Conservation (phyloP, 2,797 vertebrate species). For the Thunnus albacares region DNA sequence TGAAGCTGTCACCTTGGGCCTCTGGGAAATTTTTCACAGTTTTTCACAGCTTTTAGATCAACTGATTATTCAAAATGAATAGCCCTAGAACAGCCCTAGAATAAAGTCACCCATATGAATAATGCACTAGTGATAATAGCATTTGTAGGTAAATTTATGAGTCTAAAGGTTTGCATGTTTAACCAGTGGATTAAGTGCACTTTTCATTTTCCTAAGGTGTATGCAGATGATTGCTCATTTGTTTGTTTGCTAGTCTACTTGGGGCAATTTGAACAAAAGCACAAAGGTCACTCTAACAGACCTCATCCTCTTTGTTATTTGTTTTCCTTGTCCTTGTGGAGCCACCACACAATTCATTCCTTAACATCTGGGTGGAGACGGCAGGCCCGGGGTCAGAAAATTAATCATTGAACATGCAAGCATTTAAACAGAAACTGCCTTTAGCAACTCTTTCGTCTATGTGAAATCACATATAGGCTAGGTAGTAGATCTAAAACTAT, state of each 20-base stretch:
- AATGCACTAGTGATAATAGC: not conserved
- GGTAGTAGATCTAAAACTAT: not conserved
- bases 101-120: not conserved
- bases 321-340: conserved; percentile 43
- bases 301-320: conserved; percentile 63
- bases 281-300: conserved; percentile 74
- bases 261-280: conserved; percentile 65
- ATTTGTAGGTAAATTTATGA: not conserved
- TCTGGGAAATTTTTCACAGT: too few relatives aligned
- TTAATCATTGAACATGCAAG: conserved; percentile 29
- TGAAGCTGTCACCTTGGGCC: too few relatives aligned
- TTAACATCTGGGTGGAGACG: conserved; percentile 25
- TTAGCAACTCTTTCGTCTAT: not conserved
- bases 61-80: too few relatives aligned
- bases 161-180: conserved; percentile 33
- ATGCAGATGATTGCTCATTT: conserved; percentile 62
- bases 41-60: too few relatives aligned
- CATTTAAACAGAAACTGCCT: not conserved
- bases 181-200: conserved; percentile 46
- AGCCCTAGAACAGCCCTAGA: not conserved
- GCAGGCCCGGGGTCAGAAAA: conserved; percentile 15
- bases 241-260: conserved; percentile 68
- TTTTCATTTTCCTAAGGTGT: conserved; percentile 58
- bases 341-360: conserved; percentile 33
- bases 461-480: not conserved